These are phyloP conservation scores for Scrobipalpa costella DNA, from an alignment of 2,888 invertebrate genomes.

Conservation along the genomic window DNA sequence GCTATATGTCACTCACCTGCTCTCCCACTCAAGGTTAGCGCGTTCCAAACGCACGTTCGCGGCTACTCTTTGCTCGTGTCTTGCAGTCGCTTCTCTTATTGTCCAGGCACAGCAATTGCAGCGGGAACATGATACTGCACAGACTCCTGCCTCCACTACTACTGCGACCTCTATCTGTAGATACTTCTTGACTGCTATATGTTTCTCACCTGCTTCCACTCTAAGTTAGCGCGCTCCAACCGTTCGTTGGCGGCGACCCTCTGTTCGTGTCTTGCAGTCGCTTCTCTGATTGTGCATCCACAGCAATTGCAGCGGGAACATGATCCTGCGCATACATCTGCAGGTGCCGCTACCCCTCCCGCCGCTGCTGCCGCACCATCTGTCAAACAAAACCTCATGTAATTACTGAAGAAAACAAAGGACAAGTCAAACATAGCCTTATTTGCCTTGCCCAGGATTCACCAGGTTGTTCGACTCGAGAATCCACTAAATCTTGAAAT, in stretches of 20 bases:
- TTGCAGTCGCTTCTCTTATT: slow-evolving; percentile 88
- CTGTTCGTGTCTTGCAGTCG: slow-evolving; percentile 90
- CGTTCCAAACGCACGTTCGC: slow-evolving; percentile 90
- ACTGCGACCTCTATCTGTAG: not conserved
- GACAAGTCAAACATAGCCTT: not conserved
- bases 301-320: slow-evolving; percentile 67
- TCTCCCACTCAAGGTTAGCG: slow-evolving; percentile 92
- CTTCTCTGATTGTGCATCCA: slow-evolving; percentile 84
- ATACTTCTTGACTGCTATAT: not conserved
- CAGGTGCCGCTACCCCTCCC: slow-evolving; percentile 32
- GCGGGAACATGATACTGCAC: slow-evolving; percentile 46
- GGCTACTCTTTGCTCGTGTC: slow-evolving; percentile 88
- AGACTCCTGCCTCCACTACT: too few relatives aligned
- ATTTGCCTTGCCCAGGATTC: too few relatives aligned
- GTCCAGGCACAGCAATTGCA: slow-evolving; percentile 75
- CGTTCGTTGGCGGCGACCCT: slow-evolving; percentile 90
- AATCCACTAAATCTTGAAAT: too few relatives aligned
- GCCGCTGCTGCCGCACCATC: slow-evolving; percentile 34
- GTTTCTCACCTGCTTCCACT: slow-evolving; percentile 85
- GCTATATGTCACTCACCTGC: slow-evolving; percentile 64
- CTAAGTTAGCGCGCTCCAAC: slow-evolving; percentile 88
- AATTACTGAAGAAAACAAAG: not conserved
- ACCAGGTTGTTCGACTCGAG: too few relatives aligned
- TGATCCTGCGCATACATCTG: slow-evolving; percentile 44
- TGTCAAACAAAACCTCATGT: not conserved